Percentiles rank a stretch among this genome's conserved stretches.
These are phyloP conservation scores for Pseudoips prasinana DNA, from an alignment of 2,888 invertebrate genomes.

Conservation along the genomic window DNA sequence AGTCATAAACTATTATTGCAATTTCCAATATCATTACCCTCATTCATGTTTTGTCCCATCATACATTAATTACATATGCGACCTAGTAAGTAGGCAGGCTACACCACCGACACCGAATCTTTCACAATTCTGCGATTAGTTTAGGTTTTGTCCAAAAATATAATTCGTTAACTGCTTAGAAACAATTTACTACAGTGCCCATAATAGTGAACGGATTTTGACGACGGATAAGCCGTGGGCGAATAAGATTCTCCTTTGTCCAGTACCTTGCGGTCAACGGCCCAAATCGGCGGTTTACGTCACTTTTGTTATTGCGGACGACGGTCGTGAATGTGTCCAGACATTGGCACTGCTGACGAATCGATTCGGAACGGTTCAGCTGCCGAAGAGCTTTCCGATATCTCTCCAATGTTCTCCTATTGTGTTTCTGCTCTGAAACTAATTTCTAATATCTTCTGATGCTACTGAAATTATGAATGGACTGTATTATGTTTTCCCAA, in stretches of 20 bases:
- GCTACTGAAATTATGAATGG: conserved; percentile 10
- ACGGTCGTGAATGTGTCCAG: conserved; percentile 52
- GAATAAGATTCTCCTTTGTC: conserved; percentile 50
- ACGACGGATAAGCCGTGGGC: conserved; percentile 28
- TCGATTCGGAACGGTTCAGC: conserved; percentile 59
- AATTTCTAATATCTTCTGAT: conserved; percentile 28
- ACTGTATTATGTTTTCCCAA: conserved; percentile 5
- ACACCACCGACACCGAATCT: no score
- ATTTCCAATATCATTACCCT: conserved; percentile 7
- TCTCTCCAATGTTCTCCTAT: conserved; percentile 40
- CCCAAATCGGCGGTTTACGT: conserved; percentile 58
- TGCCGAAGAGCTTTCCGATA: conserved; percentile 42
- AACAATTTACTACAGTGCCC: no score
- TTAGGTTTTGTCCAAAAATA: no score
- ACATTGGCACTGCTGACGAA: conserved; percentile 56
- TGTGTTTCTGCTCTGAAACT: conserved; percentile 17
- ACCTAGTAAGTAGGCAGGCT: no score
- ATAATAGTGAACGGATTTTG: conserved; percentile 12
- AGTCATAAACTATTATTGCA: conserved; percentile 4
- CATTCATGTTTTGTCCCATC: no score
- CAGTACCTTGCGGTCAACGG: conserved; percentile 54
- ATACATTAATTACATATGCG: no score
- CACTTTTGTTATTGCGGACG: conserved; percentile 52
- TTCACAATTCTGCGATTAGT: no score
- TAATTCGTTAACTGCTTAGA: no score